phyloP scores from a whole-genome alignment of 2,888 invertebrate species.

The Acanthacorydalis orientalis region DNA sequence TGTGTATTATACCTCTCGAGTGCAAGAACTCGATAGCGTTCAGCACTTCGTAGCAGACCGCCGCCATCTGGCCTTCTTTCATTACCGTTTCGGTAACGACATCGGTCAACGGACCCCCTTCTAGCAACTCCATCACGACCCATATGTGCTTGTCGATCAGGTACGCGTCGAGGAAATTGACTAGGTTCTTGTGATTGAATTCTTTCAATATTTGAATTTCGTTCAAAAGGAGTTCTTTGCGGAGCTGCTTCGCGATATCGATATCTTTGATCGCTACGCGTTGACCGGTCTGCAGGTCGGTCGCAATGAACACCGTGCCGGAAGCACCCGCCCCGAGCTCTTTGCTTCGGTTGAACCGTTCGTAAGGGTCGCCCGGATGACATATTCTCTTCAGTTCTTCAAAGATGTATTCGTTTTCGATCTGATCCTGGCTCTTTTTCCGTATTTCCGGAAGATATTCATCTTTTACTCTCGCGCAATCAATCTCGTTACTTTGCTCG shows the following conservation, averaged over 20 bases:
- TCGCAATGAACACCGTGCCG: conserved; percentile 80
- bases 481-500: conserved; percentile 24
- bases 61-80: conserved; percentile 93
- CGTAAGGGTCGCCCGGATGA: conserved; percentile 63
- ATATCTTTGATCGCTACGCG: conserved; percentile 94
- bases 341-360: conserved; percentile 59
- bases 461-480: conserved; percentile 23
- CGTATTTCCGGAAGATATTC: conserved; percentile 37
- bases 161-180: conserved; percentile 89
- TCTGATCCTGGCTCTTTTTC: conserved; percentile 36
- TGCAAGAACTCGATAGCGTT: conserved; percentile 83
- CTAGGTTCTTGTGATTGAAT: conserved; percentile 85
- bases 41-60: conserved; percentile 78
- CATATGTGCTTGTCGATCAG: conserved; percentile 83
- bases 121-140: conserved; percentile 92
- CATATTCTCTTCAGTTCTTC: conserved; percentile 62
- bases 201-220: conserved; percentile 86
- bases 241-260: conserved; percentile 84
- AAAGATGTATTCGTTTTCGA: conserved; percentile 60
- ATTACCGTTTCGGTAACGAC: conserved; percentile 95
- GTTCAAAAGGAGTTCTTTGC: conserved; percentile 88
- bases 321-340: conserved; percentile 88
- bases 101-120: conserved; percentile 90
- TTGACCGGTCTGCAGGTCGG: conserved; percentile 50
- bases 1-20: conserved; percentile 75